phyloP scores from a whole-genome alignment of 2,113 vertebrate species.

The Spizaetus ornatus region DNA sequence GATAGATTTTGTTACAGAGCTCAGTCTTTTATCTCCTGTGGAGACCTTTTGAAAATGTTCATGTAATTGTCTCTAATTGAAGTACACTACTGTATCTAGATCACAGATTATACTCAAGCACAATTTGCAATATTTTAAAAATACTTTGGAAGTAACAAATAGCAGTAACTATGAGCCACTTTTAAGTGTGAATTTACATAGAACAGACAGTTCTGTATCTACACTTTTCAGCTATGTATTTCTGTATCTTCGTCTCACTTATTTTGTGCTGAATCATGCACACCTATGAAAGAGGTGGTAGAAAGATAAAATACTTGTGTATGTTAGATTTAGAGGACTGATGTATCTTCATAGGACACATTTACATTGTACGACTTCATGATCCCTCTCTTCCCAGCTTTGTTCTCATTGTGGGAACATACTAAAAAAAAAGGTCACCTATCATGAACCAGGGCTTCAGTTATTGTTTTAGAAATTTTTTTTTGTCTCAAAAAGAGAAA shows the following conservation, averaged over 20 bases:
- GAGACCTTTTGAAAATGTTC: background rate
- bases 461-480: background rate
- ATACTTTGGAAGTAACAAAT: background rate
- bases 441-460: background rate
- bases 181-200: background rate
- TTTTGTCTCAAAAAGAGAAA: background rate
- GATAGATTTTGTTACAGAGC: background rate
- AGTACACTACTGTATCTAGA: background rate
- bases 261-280: background rate
- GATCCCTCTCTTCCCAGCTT: background rate
- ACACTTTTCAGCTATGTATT: background rate
- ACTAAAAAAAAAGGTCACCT: background rate
- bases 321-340: background rate
- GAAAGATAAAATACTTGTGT: background rate
- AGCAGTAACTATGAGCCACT: background rate
- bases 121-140: background rate
- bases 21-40: background rate
- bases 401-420: background rate
- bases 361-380: background rate
- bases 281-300: background rate
- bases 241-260: background rate
- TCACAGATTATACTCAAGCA: background rate
- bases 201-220: background rate
- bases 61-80: background rate
- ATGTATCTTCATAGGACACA: background rate